Evolutionary conservation across 2,113 vertebrate genomes (phyloP), one percentile per base, ranked within the genome.

Genomic region (Xiphorhynchus elegans): DNA sequence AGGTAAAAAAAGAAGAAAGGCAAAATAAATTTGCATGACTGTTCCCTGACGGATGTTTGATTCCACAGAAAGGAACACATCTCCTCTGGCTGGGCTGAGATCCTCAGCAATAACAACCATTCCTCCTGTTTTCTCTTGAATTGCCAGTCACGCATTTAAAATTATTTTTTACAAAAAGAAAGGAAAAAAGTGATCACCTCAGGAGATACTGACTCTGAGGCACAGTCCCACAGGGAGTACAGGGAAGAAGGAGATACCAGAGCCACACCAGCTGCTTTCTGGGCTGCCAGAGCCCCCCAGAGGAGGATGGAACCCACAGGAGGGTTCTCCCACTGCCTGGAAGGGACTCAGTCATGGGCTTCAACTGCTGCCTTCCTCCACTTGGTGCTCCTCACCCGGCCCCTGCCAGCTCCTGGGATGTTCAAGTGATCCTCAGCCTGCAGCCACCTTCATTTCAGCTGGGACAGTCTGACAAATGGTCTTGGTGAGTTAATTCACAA

Each of bases 291-390:
- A 85, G 47, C 80, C 70, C 53, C 62, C 37, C 67, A 66, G 35
- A 89, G 26, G 20, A 75, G 49, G 26, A 39, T 1, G 4, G 26
- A 90, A 8, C 16, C 52, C 87, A 16, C 33, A 35, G 72, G 33
- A 66, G 10, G 10, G n/a, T 37, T 75, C 39, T 21, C n/a, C 40
- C 39, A 2, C 46, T 31, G 28, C 8, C 53, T 17, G 26, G 58
- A 52, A 62, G 58, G 53, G 63, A 44, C 31, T 76, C 0, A 0
- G 77, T 66, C 1, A 0, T 1, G 7, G 21, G 16, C 29, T 21
- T 55, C 59, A 50, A 26, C 13, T 0, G 0, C 56, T 58, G 52
- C 81, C 79, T 68, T 68, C 53, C 68, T 81, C 82, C 49, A 49
- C 49, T 16, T 16, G 53, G 13, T 20, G 20, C 44, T 81, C 53